phyloP scores from a whole-genome alignment of 2,113 vertebrate genomes.

The Eclectus roratus region DNA sequence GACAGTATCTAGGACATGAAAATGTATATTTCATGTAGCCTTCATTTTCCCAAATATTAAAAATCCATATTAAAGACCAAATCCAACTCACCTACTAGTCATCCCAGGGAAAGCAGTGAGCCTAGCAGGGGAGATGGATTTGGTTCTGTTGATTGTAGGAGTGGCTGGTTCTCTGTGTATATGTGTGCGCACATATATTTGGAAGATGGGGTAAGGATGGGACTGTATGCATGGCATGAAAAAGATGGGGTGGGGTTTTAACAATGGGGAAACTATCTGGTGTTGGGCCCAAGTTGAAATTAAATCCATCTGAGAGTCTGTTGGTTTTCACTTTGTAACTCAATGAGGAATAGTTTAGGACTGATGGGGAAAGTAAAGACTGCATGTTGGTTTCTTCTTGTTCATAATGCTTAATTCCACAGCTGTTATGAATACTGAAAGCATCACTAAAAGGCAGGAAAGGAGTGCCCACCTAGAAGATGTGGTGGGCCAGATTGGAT shows the following conservation, averaged over 20 bases:
- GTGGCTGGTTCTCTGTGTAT: not conserved
- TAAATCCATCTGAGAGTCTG: slow-evolving; percentile 23
- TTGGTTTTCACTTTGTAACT: slow-evolving; percentile 59
- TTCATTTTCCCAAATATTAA: not conserved
- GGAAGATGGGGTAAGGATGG: not conserved
- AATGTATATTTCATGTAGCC: not conserved
- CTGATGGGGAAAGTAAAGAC: slow-evolving; percentile 7
- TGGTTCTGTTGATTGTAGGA: not conserved
- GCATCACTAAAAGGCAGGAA: slow-evolving; percentile 5
- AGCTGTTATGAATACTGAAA: slow-evolving; percentile 37
- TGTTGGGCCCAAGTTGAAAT: slow-evolving; percentile 38
- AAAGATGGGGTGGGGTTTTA: slow-evolving; percentile 5
- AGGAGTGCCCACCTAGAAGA: slow-evolving; percentile 3
- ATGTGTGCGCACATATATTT: not conserved
- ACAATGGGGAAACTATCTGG: slow-evolving; percentile 32
- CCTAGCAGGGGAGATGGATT: not conserved
- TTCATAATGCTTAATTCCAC: not conserved
- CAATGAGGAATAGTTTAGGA: not conserved
- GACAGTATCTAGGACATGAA: not conserved
- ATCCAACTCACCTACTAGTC: not conserved
- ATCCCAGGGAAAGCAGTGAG: not conserved
- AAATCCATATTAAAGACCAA: not conserved
- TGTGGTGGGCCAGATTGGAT: not conserved
- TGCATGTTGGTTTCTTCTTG: not conserved
- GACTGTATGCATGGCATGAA: not conserved